A percentile compares a stretch with the other conserved stretches of the same genome.
These are phyloP conservation scores for Cephalophus harveyi DNA, from an alignment of 2,113 vertebrate genomes.

Conservation along the genomic window DNA sequence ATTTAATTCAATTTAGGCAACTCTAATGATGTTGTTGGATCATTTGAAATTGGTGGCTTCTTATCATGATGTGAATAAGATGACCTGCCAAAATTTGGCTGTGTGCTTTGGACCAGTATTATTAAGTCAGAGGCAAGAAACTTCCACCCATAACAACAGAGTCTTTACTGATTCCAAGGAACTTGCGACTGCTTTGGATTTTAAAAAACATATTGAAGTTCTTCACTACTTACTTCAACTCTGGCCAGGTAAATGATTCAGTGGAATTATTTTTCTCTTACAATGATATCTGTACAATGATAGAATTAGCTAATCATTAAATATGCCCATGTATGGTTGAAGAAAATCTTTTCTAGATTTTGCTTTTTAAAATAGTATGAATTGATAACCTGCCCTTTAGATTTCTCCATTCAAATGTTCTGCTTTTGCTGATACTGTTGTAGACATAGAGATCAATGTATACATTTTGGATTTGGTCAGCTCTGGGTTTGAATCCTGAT, in stretches of 20 bases:
- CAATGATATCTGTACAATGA: not conserved
- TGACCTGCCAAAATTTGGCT: slow-evolving; percentile 98
- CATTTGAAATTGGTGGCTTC: slow-evolving; percentile 97
- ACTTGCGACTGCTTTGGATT: slow-evolving; percentile 96
- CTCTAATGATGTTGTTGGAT: slow-evolving; percentile 92
- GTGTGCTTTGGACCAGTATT: slow-evolving; percentile 98
- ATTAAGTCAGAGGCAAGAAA: slow-evolving; percentile 94
- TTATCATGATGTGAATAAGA: slow-evolving; percentile 95
- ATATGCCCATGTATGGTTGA: not conserved
- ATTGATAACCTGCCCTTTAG: not conserved
- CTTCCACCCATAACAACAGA: slow-evolving; percentile 90
- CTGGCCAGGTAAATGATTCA: slow-evolving; percentile 91
- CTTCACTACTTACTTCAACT: slow-evolving; percentile 98
- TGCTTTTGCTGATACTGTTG: not conserved
- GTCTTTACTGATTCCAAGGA: slow-evolving; percentile 98
- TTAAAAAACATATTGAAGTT: slow-evolving; percentile 99
- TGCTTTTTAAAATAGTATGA: not conserved
- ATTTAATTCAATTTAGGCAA: slow-evolving; percentile 82
- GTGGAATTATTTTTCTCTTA: slow-evolving; percentile 6
- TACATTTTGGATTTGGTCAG: not conserved
- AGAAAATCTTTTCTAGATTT: not conserved
- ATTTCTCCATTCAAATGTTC: not conserved
- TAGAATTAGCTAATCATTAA: slow-evolving; percentile 25
- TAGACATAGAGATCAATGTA: not conserved
- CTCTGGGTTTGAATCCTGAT: not conserved